Evolutionary conservation across 2,113 vertebrate species (phyloP).

Genomic region (Phaethornis superciliosus): DNA sequence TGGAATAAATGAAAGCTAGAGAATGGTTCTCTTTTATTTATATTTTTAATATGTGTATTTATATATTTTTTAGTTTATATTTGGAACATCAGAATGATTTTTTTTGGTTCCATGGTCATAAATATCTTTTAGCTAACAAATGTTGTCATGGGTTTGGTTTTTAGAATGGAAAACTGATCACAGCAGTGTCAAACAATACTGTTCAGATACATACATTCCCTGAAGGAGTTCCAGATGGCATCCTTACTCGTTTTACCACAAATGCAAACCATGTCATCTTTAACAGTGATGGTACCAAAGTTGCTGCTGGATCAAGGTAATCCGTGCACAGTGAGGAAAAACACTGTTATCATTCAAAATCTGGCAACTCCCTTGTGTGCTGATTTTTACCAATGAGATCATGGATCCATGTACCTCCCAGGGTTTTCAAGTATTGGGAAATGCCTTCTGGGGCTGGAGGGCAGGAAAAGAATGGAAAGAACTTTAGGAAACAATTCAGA

Average conservation of each 20-base stretch:
- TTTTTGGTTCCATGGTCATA: not conserved
- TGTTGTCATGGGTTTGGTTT: not conserved
- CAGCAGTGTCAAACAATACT: constrained; percentile 90
- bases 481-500: not conserved
- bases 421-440: not conserved
- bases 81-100: not conserved
- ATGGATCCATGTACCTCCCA: not conserved
- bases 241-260: constrained; percentile 93
- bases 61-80: not conserved
- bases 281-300: constrained; percentile 79
- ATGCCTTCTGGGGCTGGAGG: not conserved
- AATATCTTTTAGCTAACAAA: not conserved
- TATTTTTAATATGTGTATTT: too few relatives aligned
- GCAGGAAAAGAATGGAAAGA: not conserved
- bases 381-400: not conserved
- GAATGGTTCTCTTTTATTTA: not conserved
- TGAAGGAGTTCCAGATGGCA: constrained; percentile 90
- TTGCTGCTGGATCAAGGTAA: constrained; percentile 94
- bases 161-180: constrained; percentile 88
- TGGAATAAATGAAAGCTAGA: not conserved
- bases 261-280: constrained; percentile 91
- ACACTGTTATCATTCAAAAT: not conserved
- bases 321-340: not conserved
- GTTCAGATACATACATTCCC: constrained; percentile 95
- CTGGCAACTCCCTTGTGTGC: not conserved